Evolutionary conservation across 2,797 vertebrate species (phyloP).

Genomic region (Danio albolineatus): DNA sequence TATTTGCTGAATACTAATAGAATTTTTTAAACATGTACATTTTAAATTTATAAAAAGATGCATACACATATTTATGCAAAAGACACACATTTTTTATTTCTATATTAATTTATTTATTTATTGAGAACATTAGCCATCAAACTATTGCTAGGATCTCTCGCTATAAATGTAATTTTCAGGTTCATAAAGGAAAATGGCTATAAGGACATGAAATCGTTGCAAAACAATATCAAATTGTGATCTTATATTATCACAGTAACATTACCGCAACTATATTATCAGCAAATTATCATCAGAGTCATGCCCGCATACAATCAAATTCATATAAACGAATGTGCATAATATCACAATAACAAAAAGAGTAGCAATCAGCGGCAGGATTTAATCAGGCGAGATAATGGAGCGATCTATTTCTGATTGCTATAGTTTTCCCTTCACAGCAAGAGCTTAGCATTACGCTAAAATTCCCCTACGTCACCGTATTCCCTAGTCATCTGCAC

Average conservation of each 20-base stretch:
- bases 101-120: not conserved
- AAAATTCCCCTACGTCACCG: slow-evolving; percentile 53
- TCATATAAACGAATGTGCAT: not conserved
- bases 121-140: not conserved
- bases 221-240: slow-evolving; percentile 17
- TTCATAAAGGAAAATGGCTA: slow-evolving; percentile 33
- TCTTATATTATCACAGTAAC: slow-evolving; percentile 7
- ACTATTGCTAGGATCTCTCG: not conserved
- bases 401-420: slow-evolving; percentile 38
- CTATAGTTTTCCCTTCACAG: slow-evolving; percentile 46
- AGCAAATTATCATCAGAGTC: slow-evolving; percentile 11
- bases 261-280: slow-evolving; percentile 16
- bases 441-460: slow-evolving; percentile 40
- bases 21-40: too few species aligned
- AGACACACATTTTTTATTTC: not conserved
- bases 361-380: slow-evolving; percentile 11
- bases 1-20: too few species aligned
- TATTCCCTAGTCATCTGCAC: slow-evolving; percentile 45
- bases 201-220: slow-evolving; percentile 16
- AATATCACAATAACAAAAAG: slow-evolving; percentile 19
- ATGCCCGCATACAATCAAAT: not conserved
- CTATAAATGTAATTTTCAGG: slow-evolving; percentile 27
- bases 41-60: too few species aligned
- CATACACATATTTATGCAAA: too few species aligned
- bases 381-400: slow-evolving; percentile 50